Conservation (phyloP, 30 jellyfish, hydroid and myxozoan species). For the Hydractinia echinata region DNA sequence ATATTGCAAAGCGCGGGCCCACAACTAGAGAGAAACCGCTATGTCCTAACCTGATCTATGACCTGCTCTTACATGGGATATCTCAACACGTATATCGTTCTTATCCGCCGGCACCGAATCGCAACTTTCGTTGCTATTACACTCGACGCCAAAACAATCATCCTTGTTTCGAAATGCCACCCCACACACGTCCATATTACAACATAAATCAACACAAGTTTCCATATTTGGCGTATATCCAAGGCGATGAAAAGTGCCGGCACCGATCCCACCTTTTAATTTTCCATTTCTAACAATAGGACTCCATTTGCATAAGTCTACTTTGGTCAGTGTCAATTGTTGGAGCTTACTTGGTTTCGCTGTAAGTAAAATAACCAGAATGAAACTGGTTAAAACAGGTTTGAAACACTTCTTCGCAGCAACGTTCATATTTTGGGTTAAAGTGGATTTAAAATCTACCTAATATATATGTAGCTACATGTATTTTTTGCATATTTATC, state of each 20-base stretch:
- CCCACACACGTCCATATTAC: conserved; percentile 84
- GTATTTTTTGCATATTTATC: too few relatives aligned
- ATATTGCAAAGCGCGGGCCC: not conserved
- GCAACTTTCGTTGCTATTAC: conserved; percentile 81
- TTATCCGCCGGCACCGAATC: conserved; percentile 58
- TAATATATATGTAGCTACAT: too few relatives aligned
- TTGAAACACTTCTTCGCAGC: too few relatives aligned
- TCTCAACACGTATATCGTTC: conserved; percentile 59
- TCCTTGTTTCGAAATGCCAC: conserved; percentile 81
- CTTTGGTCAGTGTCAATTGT: too few relatives aligned
- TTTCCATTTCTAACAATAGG: conserved; percentile 63
- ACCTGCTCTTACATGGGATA: conserved; percentile 95
- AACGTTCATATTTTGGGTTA: too few relatives aligned
- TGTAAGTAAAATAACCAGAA: too few relatives aligned
- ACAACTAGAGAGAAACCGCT: not conserved
- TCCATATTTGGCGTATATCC: conserved; percentile 93
- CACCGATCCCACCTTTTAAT: conserved; percentile 76
- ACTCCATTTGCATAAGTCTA: conserved; percentile 81
- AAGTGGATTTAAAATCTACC: too few relatives aligned
- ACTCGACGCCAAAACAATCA: conserved; percentile 87
- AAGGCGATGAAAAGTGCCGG: conserved; percentile 82
- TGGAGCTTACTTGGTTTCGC: too few relatives aligned
- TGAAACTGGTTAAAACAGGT: too few relatives aligned
- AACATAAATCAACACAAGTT: conserved; percentile 83
- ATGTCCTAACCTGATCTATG: conserved; percentile 76